These are phyloP conservation scores for Andrena dorsata DNA, from an alignment of 2,888 invertebrate genomes.

Conservation along the genomic window DNA sequence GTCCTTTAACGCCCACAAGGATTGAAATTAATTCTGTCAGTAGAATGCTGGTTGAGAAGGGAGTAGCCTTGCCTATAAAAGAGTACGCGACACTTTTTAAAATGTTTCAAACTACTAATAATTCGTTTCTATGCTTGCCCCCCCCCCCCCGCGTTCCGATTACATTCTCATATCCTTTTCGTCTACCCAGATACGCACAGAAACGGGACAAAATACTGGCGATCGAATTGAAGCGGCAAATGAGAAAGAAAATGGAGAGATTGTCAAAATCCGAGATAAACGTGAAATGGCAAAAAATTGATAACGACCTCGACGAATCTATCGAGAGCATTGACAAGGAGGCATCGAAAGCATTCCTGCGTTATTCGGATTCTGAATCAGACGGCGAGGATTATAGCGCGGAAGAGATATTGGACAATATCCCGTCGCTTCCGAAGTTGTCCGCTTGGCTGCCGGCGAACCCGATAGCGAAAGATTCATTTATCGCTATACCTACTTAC, in stretches of 20 bases:
- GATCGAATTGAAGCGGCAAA: slow-evolving; percentile 75
- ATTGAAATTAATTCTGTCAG: slow-evolving; percentile 90
- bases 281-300: slow-evolving; percentile 49
- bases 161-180: neutral
- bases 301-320: neutral
- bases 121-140: neutral
- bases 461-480: slow-evolving; percentile 86
- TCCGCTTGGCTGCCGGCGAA: slow-evolving; percentile 88
- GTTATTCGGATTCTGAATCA: neutral
- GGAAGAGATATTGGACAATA: neutral
- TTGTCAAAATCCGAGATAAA: slow-evolving; percentile 7
- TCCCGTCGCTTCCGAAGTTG: slow-evolving; percentile 10
- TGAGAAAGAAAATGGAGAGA: slow-evolving; percentile 37
- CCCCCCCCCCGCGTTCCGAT: neutral
- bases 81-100: slow-evolving; percentile 74
- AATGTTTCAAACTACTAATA: neutral
- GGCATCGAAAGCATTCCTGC: neutral
- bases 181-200: slow-evolving; percentile 60
- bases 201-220: slow-evolving; percentile 74
- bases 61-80: slow-evolving; percentile 87
- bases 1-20: slow-evolving; percentile 89
- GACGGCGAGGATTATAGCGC: neutral
- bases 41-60: slow-evolving; percentile 88
- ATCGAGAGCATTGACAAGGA: neutral
- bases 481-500: slow-evolving; percentile 88